phyloP scores from a whole-genome alignment of 2,888 invertebrate genomes.

The Hyalella azteca region DNA sequence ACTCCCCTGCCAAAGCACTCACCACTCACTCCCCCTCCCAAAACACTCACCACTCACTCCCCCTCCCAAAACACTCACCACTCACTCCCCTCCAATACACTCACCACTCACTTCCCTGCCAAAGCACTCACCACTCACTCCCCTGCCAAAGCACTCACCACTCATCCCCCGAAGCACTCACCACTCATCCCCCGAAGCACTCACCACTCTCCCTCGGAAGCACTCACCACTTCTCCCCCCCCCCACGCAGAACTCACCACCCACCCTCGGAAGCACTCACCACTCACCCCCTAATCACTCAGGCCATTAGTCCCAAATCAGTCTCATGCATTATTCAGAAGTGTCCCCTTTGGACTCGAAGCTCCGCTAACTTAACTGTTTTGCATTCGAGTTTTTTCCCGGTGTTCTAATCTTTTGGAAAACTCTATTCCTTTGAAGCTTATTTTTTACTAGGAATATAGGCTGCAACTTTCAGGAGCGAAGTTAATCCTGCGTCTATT shows the following conservation, averaged over 20 bases:
- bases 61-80: not conserved
- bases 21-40: not conserved
- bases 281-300: slow-evolving; percentile 2
- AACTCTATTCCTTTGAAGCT: too few relatives aligned
- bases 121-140: not conserved
- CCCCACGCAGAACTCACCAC: not conserved
- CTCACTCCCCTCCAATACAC: not conserved
- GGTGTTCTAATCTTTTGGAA: too few relatives aligned
- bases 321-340: not conserved
- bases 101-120: not conserved
- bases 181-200: not conserved
- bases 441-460: too few relatives aligned
- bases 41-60: not conserved
- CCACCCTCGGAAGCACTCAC: not conserved
- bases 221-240: not conserved
- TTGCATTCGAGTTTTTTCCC: too few relatives aligned
- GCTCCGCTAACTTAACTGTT: not conserved
- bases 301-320: not conserved
- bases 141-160: not conserved
- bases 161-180: not conserved
- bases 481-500: too few relatives aligned
- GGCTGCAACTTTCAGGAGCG: too few relatives aligned
- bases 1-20: not conserved
- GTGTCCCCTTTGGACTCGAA: not conserved
- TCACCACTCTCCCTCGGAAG: not conserved